Percentiles rank a stretch among this genome's conserved stretches.
phyloP scores from a whole-genome alignment of 2,797 vertebrate genomes.

The Orientallactaga sibirica region DNA sequence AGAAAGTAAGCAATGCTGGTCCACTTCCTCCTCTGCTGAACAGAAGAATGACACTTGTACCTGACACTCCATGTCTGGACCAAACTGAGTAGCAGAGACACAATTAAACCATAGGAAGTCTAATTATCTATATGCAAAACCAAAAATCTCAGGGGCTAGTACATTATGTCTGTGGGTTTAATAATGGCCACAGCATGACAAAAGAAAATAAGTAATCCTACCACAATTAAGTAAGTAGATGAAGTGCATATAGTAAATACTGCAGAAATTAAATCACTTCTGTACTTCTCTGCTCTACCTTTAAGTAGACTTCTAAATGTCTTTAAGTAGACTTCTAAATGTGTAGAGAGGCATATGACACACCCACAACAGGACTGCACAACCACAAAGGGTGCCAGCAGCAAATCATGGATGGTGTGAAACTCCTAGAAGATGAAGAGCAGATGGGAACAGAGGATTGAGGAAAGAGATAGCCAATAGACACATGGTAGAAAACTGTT shows the following conservation, averaged over 20 bases:
- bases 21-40: neutral
- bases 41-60: neutral
- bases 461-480: neutral
- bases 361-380: neutral
- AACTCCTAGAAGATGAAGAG: slow-evolving; percentile 47
- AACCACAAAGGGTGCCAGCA: neutral
- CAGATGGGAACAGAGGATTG: slow-evolving; percentile 50
- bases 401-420: slow-evolving; percentile 14
- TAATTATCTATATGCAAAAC: neutral
- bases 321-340: slow-evolving; percentile 18
- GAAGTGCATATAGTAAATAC: neutral
- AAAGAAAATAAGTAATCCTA: neutral
- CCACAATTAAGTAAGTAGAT: neutral
- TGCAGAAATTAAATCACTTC: neutral
- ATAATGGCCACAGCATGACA: neutral
- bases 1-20: neutral
- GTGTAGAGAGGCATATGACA: neutral
- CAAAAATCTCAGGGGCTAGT: neutral
- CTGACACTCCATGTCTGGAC: neutral
- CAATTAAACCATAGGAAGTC: neutral
- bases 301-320: neutral
- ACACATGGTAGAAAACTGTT: neutral
- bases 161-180: neutral
- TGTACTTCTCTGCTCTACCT: neutral
- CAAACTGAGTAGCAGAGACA: neutral